These are phyloP conservation scores for Leptobrachium leishanense DNA, from an alignment of 2,113 vertebrate species.

Conservation along the genomic window DNA sequence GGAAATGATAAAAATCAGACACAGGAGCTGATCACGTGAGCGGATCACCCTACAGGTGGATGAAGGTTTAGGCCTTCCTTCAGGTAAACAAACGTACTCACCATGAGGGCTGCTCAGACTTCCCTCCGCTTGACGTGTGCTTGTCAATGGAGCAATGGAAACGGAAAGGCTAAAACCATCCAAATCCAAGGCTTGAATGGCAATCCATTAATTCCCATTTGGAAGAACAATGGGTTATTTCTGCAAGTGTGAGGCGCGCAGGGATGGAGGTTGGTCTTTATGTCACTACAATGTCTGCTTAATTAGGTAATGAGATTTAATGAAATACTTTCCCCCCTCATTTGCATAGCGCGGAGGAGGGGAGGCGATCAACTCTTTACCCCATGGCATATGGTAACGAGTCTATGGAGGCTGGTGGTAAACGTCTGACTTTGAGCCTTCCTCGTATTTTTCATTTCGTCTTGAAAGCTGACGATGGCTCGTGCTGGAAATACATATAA, in stretches of 20 bases:
- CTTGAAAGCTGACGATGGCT: too few species aligned
- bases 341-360: slow-evolving; percentile 52
- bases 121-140: neutral
- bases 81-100: neutral
- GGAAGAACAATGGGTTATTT: slow-evolving; percentile 69
- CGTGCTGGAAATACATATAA: too few species aligned
- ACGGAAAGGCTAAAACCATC: slow-evolving; percentile 1
- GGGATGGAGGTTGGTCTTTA: slow-evolving; percentile 58
- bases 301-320: slow-evolving; percentile 62
- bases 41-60: neutral
- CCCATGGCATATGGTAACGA: neutral
- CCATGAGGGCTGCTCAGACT: slow-evolving; percentile 1
- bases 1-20: neutral
- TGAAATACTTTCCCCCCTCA: slow-evolving; percentile 56
- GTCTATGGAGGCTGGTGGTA: too few species aligned
- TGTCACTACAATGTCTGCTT: slow-evolving; percentile 54
- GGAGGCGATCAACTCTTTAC: neutral
- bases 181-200: slow-evolving; percentile 59
- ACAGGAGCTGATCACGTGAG: neutral
- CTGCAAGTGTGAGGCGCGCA: slow-evolving; percentile 73
- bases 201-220: slow-evolving; percentile 79
- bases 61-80: neutral
- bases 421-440: too few species aligned
- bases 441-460: too few species aligned
- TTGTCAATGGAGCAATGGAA: neutral